These are phyloP conservation scores for Toxostoma redivivum DNA, from an alignment of 2,113 vertebrate genomes.

Conservation along the genomic window DNA sequence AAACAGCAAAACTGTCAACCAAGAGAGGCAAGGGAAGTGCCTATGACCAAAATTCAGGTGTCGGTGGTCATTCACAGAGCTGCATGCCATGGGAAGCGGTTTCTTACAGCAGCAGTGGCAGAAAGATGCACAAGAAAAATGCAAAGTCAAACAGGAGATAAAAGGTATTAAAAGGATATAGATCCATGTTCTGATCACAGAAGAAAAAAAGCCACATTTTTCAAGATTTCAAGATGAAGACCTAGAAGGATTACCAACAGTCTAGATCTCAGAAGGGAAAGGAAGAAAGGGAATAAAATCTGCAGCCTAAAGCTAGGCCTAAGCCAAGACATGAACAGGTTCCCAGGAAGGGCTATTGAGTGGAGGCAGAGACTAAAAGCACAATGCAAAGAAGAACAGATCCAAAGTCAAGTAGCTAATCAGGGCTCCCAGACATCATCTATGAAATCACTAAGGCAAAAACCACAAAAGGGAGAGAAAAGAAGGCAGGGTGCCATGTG, in stretches of 20 bases:
- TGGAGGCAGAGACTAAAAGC: background rate
- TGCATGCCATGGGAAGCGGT: background rate
- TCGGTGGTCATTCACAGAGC: background rate
- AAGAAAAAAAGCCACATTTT: background rate
- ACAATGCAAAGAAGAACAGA: background rate
- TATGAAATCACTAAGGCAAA: background rate
- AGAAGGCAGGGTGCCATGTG: background rate
- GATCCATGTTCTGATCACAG: background rate
- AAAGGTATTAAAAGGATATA: background rate
- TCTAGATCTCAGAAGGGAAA: background rate
- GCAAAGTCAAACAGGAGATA: background rate
- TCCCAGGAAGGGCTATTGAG: background rate
- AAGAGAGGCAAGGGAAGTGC: background rate
- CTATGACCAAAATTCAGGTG: fast-evolving
- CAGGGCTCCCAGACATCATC: background rate
- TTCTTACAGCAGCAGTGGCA: background rate
- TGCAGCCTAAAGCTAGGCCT: background rate
- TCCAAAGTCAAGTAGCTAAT: background rate
- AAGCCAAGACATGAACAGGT: background rate
- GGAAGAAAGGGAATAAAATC: background rate
- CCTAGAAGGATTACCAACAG: background rate
- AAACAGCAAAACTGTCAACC: background rate
- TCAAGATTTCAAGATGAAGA: background rate
- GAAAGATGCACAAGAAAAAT: background rate
- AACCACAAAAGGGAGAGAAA: background rate